Base-by-base conservation (phyloP, 2,888 invertebrate species). In the Rhogogaster chlorosoma region DNA sequence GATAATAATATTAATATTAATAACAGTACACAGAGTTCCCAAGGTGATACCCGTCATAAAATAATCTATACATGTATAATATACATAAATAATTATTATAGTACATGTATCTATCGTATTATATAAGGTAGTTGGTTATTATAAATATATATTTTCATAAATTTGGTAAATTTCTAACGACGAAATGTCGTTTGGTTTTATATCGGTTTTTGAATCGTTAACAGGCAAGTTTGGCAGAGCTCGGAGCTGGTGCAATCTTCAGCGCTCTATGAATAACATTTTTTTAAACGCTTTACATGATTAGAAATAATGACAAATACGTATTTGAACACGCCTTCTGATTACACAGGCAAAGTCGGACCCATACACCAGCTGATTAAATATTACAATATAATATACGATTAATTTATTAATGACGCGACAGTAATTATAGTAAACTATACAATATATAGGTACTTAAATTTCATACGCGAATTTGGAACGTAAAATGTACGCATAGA, bases 291-390 rank as follows among this genome's bases (percentile, higher is more conserved):
- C 80, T 67, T 45, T 83, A 83, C 83, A 83, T 70, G 67, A 67
- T 73, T 73, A 71, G 73, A 84, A 84, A 84, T 84, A 71, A 84
- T 84, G 73, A 73, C 61, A 53, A 84, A 38, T 73, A 70, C 26
- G 26, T 53, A 53, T 84, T 75, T 53, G 26, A 42, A 71, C 75
- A 73, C 84, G 71, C 75, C 84, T 73, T 87, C 87, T 85, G 70
- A 87, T 88, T 87, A 91, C 89, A 87, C 89, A 90, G 88, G 89
- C 90, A 90, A 88, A 89, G 86, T 93, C 93, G 93, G 93, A 93
- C 93, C 93, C 93, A 92, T 93, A 90, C 89, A 93, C 93, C 93
- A 93, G 93, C 93, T 93, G 91, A 88, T 90, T 91, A 90, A 89
- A 86, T 88, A 90, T 89, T 89, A 88, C 86, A 85, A 87, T 88